Evolutionary conservation across 2,888 invertebrate genomes (phyloP), one percentile per base, ranked within the genome.

Genomic region (Drosophila trichaetosa): DNA sequence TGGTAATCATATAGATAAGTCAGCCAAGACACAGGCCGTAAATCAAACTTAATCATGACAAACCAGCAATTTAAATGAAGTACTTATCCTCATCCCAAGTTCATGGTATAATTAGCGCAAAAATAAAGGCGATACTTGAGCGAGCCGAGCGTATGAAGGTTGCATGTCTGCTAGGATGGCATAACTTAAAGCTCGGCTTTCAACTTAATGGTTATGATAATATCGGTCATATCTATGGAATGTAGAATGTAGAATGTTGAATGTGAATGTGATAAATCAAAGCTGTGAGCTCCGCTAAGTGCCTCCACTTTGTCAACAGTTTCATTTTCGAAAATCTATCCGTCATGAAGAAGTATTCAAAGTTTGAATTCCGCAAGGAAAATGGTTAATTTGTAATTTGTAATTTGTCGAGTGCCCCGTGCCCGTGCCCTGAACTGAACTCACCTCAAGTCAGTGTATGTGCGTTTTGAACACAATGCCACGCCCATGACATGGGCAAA

Each of bases 401-500:
- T 34, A 34, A 13, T 34, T 34, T 34, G 13, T 34, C 34, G 34
- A 34, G 34, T 13, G 34, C 11, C 33, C 33, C n/a, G n/a, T n/a
- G n/a, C n/a, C n/a, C n/a, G 34, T 13, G 34, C 11, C 33, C 33
- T 11, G 33, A 10, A 33, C 33, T 33, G 33, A 33, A 33, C 52
- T 18, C 13, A 21, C 40, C 27, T 56, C 27, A 56, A 18, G 46
- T 63, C 46, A 34, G 46, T 18, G n/a, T 64, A 24, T 38, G 63
- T 64, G 63, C 63, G 63, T 64, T 57, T 64, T 46, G 16, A 29
- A 24, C 27, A 33, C 56, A 46, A n/a, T n/a, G 66, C 40, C 68
- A 66, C 68, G 66, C 68, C 68, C 68, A 33, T 76, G 69, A 61
- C 69, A 58, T 69, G 66, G 60, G 36, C n/a, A 70, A 75, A 80